Percentiles rank a stretch among this genome's conserved stretches.
Conservation (phyloP, 92 coral and sea anemone species). For the Siderastrea radians region DNA sequence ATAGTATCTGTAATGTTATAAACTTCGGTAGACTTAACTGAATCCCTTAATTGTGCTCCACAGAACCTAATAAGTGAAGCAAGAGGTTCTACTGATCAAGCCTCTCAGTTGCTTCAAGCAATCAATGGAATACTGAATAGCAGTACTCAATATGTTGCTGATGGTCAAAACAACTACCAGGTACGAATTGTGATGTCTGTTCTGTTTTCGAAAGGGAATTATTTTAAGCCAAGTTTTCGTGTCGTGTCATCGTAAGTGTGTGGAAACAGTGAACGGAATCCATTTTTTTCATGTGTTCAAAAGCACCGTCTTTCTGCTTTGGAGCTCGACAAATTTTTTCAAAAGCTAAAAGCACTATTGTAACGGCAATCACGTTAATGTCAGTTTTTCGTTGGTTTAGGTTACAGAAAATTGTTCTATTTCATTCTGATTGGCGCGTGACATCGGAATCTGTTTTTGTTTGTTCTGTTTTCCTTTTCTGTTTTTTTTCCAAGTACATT, state of each 20-base stretch:
- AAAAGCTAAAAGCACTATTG: too few species aligned
- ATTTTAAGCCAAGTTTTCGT: background rate
- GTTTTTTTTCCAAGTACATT: too few species aligned
- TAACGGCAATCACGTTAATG: too few species aligned
- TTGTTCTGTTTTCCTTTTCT: too few species aligned
- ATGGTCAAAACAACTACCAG: slow-evolving; percentile 24
- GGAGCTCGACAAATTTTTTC: too few species aligned
- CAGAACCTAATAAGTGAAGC: slow-evolving; percentile 31
- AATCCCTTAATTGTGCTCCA: background rate
- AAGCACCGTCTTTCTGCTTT: too few species aligned
- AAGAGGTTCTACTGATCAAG: background rate
- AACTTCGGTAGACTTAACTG: background rate
- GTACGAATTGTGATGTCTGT: background rate
- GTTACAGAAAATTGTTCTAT: too few species aligned
- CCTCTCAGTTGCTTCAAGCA: slow-evolving; percentile 23
- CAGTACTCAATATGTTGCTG: slow-evolving; percentile 12
- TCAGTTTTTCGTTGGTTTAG: too few species aligned
- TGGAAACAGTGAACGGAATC: background rate
- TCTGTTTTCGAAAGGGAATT: background rate
- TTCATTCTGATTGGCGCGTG: too few species aligned
- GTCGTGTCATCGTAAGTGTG: background rate
- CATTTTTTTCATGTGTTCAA: too few species aligned
- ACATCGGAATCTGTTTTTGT: too few species aligned
- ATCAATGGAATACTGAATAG: slow-evolving; percentile 23
- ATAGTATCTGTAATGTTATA: background rate